Conservation (phyloP, 2,113 vertebrate genomes). For the Phaetusa simplex region DNA sequence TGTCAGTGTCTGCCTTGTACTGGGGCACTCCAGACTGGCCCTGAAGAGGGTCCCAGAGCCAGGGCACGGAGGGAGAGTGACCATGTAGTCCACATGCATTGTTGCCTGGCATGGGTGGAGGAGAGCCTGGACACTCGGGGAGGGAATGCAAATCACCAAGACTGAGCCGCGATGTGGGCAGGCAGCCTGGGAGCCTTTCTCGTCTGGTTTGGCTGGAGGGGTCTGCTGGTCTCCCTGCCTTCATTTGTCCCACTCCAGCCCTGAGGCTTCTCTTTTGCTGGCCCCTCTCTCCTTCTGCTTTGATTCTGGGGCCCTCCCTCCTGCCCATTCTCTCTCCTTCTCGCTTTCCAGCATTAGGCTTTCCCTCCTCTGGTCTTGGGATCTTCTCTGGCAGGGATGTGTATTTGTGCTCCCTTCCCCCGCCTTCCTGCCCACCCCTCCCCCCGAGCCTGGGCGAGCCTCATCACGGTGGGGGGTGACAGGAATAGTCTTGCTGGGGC, state of each 20-base stretch:
- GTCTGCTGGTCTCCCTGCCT: not conserved
- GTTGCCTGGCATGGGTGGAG: not conserved
- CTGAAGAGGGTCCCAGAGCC: not conserved
- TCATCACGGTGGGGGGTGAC: not conserved
- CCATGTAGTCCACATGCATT: not conserved
- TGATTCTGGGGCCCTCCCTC: not conserved
- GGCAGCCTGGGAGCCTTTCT: not conserved
- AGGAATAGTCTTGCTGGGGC: not conserved
- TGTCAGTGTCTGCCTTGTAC: not conserved
- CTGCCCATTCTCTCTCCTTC: not conserved
- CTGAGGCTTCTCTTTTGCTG: not conserved
- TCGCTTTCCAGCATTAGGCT: not conserved
- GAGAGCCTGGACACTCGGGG: not conserved
- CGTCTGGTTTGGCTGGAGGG: not conserved
- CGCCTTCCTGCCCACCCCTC: not conserved
- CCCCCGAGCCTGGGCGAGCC: not conserved
- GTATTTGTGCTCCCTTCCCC: too few relatives aligned
- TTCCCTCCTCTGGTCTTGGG: too few relatives aligned
- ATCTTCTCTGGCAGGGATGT: not conserved
- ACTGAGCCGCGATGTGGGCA: not conserved
- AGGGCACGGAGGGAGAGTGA: not conserved
- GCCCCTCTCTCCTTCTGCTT: not conserved
- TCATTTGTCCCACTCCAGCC: not conserved
- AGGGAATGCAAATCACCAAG: not conserved
- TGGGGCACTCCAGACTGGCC: not conserved